Percentiles rank a stretch among this genome's conserved stretches.
Conservation (phyloP, 1,140 invertebrate genomes). For the Babylonia areolata region DNA sequence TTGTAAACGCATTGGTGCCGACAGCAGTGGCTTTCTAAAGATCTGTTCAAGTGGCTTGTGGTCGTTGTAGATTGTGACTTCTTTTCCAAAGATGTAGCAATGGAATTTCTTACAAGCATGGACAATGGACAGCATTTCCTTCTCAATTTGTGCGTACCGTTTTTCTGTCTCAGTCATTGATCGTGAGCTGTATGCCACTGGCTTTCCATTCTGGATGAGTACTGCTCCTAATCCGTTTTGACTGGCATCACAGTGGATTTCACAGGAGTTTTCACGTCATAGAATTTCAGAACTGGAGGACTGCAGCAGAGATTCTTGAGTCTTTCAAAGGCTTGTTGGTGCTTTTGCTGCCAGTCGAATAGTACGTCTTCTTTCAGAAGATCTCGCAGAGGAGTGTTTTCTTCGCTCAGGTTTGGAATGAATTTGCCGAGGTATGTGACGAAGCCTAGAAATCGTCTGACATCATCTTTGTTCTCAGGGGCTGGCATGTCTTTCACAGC, state of each 20-base stretch:
- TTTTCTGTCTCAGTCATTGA: slow-evolving; percentile 73
- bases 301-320: no score
- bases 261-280: no score
- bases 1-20: no score
- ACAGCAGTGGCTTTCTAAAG: no score
- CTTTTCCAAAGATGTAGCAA: slow-evolving; percentile 73
- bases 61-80: slow-evolving; percentile 58
- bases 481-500: slow-evolving; percentile 3
- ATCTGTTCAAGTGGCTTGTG: slow-evolving; percentile 75
- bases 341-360: no score
- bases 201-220: background rate
- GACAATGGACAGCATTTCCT: slow-evolving; percentile 73
- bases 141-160: slow-evolving; percentile 60
- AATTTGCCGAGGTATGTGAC: slow-evolving; percentile 18
- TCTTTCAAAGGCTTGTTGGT: no score
- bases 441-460: background rate
- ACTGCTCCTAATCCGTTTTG: no score
- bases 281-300: no score
- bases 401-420: slow-evolving; percentile 22
- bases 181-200: background rate
- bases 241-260: no score
- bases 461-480: slow-evolving; percentile 16
- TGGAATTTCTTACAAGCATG: slow-evolving; percentile 74
- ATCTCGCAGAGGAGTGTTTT: background rate
- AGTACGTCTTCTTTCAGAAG: background rate